Conservation (phyloP, 2,888 invertebrate genomes). For the Philaethria dido region DNA sequence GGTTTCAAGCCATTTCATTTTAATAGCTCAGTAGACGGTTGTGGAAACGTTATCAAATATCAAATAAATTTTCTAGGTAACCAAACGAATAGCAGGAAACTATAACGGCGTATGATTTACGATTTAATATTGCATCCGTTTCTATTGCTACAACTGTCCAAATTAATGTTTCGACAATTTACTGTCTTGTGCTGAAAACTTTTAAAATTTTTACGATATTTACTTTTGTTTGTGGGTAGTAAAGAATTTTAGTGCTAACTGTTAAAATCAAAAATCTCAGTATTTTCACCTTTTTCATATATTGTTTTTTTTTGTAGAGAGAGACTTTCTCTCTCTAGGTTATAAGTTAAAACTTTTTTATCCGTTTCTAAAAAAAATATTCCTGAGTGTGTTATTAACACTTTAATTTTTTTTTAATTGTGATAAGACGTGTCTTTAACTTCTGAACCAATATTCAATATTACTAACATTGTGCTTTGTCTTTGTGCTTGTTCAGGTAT, state of each 20-base stretch:
- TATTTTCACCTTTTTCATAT: too few relatives aligned
- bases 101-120: constrained; percentile 36
- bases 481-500: too few relatives aligned
- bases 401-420: too few relatives aligned
- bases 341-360: too few relatives aligned
- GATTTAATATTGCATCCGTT: constrained; percentile 34
- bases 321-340: too few relatives aligned
- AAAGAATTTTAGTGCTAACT: background rate
- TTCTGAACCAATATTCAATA: too few relatives aligned
- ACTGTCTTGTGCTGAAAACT: background rate
- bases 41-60: background rate
- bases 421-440: too few relatives aligned
- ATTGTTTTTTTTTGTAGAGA: too few relatives aligned
- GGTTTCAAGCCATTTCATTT: background rate
- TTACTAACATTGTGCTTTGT: too few relatives aligned
- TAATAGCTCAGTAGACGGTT: background rate
- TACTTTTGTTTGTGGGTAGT: background rate
- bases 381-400: too few relatives aligned
- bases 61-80: background rate
- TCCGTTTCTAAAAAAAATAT: too few relatives aligned
- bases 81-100: constrained; percentile 25
- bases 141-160: constrained; percentile 24
- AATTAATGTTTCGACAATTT: constrained; percentile 25
- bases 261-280: too few relatives aligned
- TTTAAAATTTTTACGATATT: background rate